phyloP scores from a whole-genome alignment of 1,140 invertebrate genomes.

The Heliconius eleuchia region DNA sequence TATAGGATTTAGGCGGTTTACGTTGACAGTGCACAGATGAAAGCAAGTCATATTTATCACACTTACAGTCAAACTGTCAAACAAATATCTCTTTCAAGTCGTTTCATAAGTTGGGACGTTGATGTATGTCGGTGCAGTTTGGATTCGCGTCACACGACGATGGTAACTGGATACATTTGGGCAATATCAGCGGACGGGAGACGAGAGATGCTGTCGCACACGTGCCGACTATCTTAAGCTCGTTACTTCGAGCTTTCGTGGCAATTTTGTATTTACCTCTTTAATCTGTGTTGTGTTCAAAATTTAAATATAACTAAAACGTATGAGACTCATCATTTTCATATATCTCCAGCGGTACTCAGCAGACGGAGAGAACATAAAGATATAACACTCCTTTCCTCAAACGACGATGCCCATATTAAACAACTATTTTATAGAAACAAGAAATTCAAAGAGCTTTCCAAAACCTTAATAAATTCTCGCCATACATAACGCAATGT shows the following conservation, averaged over 20 bases:
- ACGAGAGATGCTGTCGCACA: constrained; percentile 51
- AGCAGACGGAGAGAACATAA: too few relatives aligned
- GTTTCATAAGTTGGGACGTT: constrained; percentile 72
- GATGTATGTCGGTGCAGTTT: constrained; percentile 62
- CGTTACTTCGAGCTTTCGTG: constrained; percentile 47
- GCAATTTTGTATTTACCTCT: constrained; percentile 64
- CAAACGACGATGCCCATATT: too few relatives aligned
- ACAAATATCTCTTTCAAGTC: constrained; percentile 67
- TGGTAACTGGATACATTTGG: constrained; percentile 60
- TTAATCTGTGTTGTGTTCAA: constrained; percentile 29
- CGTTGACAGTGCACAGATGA: constrained; percentile 22
- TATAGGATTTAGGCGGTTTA: constrained; percentile 9
- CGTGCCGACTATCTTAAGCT: constrained; percentile 71
- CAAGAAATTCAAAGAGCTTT: neutral
- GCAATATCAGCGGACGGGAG: constrained; percentile 57
- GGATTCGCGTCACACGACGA: constrained; percentile 38
- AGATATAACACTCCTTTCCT: too few relatives aligned
- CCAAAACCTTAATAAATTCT: neutral
- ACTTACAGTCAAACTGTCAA: constrained; percentile 58
- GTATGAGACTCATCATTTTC: neutral
- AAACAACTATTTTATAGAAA: too few relatives aligned
- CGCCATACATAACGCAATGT: neutral
- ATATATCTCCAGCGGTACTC: neutral
- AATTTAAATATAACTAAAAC: neutral
- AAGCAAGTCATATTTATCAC: constrained; percentile 30